Percentiles rank a stretch among this genome's conserved stretches.
phyloP scores from a whole-genome alignment of 2,888 invertebrate species.

The Thalpophila matura region DNA sequence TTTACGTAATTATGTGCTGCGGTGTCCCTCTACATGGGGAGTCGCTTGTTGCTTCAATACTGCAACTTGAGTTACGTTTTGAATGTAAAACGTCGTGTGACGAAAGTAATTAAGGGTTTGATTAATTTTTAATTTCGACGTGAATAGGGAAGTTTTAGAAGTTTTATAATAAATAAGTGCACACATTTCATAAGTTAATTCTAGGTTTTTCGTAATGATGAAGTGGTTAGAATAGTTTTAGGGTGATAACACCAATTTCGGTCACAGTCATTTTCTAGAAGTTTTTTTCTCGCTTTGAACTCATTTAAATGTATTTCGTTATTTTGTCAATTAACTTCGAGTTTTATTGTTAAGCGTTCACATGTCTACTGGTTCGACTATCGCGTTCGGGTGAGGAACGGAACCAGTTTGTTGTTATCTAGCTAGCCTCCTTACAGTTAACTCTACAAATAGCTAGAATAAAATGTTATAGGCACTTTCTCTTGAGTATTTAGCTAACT shows the following conservation, averaged over 20 bases:
- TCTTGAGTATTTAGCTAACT: constrained; percentile 18
- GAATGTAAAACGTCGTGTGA: background rate
- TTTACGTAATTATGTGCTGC: constrained; percentile 48
- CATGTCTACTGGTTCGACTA: constrained; percentile 85
- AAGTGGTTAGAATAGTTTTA: background rate
- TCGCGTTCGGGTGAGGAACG: constrained; percentile 80
- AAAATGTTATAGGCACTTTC: constrained; percentile 30
- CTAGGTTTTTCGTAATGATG: background rate
- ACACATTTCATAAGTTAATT: too few species aligned
- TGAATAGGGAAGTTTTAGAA: background rate
- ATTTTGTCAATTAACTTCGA: constrained; percentile 15
- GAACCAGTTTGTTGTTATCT: constrained; percentile 54
- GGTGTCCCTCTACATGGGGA: constrained; percentile 20
- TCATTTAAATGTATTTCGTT: constrained; percentile 24
- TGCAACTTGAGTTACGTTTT: constrained; percentile 19
- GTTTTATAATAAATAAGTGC: background rate
- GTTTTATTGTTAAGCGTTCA: constrained; percentile 74
- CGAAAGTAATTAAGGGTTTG: too few species aligned
- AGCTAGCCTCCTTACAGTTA: constrained; percentile 45
- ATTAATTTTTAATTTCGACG: constrained; percentile 9
- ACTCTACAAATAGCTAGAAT: constrained; percentile 38
- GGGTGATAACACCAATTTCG: background rate
- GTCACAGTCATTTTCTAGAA: background rate
- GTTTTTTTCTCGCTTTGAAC: background rate
- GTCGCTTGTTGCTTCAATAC: constrained; percentile 20